phyloP scores from a whole-genome alignment of 2,113 vertebrate species.

The Serinus canaria region DNA sequence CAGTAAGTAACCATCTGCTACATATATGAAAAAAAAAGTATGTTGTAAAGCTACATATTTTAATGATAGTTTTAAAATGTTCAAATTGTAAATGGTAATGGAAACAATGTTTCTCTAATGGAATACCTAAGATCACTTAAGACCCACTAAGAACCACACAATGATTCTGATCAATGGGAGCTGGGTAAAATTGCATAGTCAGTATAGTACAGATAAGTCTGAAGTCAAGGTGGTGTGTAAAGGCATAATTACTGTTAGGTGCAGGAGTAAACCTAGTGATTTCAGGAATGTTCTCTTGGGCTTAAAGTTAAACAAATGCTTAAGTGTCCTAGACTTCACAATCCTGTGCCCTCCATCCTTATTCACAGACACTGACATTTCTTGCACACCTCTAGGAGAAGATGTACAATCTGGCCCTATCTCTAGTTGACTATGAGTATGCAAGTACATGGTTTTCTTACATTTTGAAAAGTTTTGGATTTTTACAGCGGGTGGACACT shows the following conservation, averaged over 20 bases:
- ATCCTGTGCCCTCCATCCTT: neutral
- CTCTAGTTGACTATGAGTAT: neutral
- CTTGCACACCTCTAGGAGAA: neutral
- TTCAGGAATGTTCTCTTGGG: neutral
- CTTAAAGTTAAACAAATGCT: neutral
- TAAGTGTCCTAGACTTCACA: neutral
- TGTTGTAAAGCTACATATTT: conserved; percentile 15
- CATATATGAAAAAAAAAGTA: conserved; percentile 2
- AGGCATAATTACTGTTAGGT: neutral
- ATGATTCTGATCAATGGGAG: neutral
- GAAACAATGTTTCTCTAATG: conserved; percentile 33
- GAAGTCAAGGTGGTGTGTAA: neutral
- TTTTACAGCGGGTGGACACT: neutral
- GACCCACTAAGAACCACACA: neutral
- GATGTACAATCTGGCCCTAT: neutral
- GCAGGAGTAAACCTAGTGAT: neutral
- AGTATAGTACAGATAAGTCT: neutral
- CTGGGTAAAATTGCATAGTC: neutral
- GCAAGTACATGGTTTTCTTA: neutral
- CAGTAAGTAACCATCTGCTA: conserved; percentile 53
- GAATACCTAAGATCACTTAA: conserved; percentile 6
- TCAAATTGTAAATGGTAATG: conserved; percentile 30
- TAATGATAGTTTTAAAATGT: conserved; percentile 38
- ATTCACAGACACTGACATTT: neutral
- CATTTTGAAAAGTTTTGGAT: neutral